phyloP scores from a whole-genome alignment of 35 echinoderm and acorn worm genomes.

The Nesometra sesokonis region DNA sequence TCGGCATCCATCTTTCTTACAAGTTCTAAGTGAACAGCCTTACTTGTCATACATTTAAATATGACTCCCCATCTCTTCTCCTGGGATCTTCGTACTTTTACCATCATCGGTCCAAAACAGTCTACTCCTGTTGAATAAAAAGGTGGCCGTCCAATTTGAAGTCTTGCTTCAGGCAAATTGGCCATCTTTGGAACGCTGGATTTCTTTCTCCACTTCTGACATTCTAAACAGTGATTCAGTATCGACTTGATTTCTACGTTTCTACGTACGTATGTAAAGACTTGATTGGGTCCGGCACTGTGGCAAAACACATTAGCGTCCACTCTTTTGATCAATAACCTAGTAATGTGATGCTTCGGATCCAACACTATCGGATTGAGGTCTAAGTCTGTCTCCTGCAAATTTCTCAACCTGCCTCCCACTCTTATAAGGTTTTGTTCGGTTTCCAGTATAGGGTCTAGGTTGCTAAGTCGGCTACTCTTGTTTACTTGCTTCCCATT shows the following conservation, averaged over 20 bases:
- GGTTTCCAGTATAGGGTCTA: slow-evolving; percentile 9
- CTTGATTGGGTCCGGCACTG: too few relatives aligned
- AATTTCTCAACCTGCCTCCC: slow-evolving; percentile 5
- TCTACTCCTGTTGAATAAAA: slow-evolving; percentile 24
- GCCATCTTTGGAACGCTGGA: slow-evolving; percentile 20
- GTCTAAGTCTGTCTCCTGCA: not conserved
- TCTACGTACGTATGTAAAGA: slow-evolving; percentile 1
- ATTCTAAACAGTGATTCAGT: slow-evolving; percentile 12
- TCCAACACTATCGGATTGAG: not conserved
- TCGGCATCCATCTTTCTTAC: slow-evolving; percentile 13
- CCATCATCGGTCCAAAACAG: slow-evolving; percentile 24
- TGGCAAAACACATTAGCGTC: slow-evolving; percentile 4
- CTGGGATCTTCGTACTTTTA: slow-evolving; percentile 17
- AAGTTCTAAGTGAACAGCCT: slow-evolving; percentile 13
- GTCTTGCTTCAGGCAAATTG: slow-evolving; percentile 31
- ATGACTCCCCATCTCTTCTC: slow-evolving; percentile 29
- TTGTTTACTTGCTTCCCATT: not conserved
- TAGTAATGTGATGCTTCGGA: too few relatives aligned
- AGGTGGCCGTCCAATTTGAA: not conserved
- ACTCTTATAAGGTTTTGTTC: slow-evolving; percentile 14
- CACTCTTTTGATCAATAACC: slow-evolving; percentile 4
- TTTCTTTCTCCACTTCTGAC: slow-evolving; percentile 17
- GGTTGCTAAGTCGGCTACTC: slow-evolving; percentile 1
- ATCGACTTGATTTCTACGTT: not conserved
- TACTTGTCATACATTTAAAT: slow-evolving; percentile 28